Evolutionary conservation across 1,140 invertebrate genomes (phyloP).

Genomic region (Drosophila cardini): DNA sequence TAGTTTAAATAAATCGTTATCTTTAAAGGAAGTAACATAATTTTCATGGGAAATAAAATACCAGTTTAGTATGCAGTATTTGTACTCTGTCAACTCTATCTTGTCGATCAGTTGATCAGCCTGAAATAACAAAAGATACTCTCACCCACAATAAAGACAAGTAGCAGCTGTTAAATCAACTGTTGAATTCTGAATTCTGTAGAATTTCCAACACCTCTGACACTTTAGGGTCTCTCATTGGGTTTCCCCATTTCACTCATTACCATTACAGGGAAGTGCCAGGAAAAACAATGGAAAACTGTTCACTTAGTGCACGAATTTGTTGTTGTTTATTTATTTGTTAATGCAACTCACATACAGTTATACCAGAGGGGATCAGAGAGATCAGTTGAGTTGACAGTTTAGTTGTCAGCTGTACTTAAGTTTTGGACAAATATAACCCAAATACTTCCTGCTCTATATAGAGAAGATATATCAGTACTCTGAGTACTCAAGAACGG

Average conservation of each 20-base stretch:
- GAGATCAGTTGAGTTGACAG: slow-evolving; percentile 31
- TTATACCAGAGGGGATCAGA: background rate
- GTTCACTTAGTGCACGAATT: slow-evolving; percentile 36
- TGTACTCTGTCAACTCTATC: background rate
- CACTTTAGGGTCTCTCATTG: slow-evolving; percentile 25
- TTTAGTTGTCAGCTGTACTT: slow-evolving; percentile 44
- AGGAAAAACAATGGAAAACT: slow-evolving; percentile 22
- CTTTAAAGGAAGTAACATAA: too few relatives aligned
- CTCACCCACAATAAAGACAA: background rate
- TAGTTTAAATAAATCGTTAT: too few relatives aligned
- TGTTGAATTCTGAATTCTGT: slow-evolving; percentile 30
- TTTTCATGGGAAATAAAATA: background rate
- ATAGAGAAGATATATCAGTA: slow-evolving; percentile 8
- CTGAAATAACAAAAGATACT: slow-evolving; percentile 7
- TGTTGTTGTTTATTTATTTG: slow-evolving; percentile 50
- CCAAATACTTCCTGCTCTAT: slow-evolving; percentile 17
- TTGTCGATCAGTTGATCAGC: background rate
- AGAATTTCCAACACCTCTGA: slow-evolving; percentile 54
- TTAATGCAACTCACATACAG: slow-evolving; percentile 64
- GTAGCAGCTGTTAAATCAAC: slow-evolving; percentile 45
- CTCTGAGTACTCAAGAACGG: slow-evolving; percentile 9
- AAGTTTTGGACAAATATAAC: slow-evolving; percentile 29
- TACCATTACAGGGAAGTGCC: slow-evolving; percentile 60
- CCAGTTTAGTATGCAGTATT: slow-evolving; percentile 10
- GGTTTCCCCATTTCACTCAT: slow-evolving; percentile 38